Percentiles rank a stretch among this genome's conserved stretches.
Evolutionary conservation across 2,888 invertebrate genomes (phyloP).

Genomic region (Plebejus melissa): DNA sequence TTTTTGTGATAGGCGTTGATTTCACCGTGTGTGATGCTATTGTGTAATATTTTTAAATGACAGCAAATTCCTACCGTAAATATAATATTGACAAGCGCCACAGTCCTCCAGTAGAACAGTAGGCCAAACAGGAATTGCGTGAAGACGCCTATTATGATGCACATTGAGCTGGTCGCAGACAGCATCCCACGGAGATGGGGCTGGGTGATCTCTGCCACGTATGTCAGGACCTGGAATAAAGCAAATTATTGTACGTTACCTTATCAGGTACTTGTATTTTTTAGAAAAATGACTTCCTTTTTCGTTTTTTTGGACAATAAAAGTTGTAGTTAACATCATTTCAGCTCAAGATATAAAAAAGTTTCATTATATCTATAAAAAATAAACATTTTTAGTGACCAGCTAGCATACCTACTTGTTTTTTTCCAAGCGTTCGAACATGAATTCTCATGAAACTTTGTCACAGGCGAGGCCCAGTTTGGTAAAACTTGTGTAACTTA

Average conservation of each 20-base stretch:
- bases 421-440: background rate
- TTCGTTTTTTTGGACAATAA: background rate
- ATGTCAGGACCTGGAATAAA: slow-evolving; percentile 82
- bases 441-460: background rate
- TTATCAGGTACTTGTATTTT: background rate
- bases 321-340: background rate
- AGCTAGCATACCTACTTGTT: too few species aligned
- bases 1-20: too few species aligned
- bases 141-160: slow-evolving; percentile 87
- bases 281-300: background rate
- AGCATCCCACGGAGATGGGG: slow-evolving; percentile 87
- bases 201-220: slow-evolving; percentile 90
- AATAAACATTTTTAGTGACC: too few species aligned
- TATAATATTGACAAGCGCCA: slow-evolving; percentile 83
- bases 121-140: slow-evolving; percentile 87
- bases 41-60: too few species aligned
- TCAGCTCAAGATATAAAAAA: background rate
- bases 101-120: slow-evolving; percentile 84
- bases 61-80: slow-evolving; percentile 70
- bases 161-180: slow-evolving; percentile 86
- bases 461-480: background rate
- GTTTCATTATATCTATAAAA: background rate
- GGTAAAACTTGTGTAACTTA: slow-evolving; percentile 39
- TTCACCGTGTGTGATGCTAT: too few species aligned
- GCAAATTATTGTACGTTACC: background rate